Evolutionary conservation across 2,888 invertebrate species (phyloP).

Genomic region (Pegoplata infirma): DNA sequence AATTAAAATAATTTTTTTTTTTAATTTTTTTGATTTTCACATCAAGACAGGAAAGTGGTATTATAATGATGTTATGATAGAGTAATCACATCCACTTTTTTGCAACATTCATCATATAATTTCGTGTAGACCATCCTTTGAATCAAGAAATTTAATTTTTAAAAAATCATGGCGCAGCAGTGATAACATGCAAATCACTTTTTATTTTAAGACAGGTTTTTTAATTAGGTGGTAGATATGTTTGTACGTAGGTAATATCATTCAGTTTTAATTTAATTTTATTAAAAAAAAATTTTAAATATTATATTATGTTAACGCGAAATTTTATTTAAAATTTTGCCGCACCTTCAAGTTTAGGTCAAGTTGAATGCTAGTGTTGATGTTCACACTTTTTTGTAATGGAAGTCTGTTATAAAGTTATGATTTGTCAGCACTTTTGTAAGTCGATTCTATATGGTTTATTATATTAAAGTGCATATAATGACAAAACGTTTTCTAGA

Average conservation of each 20-base stretch:
- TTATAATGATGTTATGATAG: slow-evolving; percentile 43
- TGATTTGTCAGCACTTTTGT: no score
- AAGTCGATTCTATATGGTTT: no score
- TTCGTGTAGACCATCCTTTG: background rate
- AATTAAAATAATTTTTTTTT: slow-evolving; percentile 25
- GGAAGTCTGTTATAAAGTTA: no score
- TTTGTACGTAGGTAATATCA: no score
- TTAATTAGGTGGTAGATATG: background rate
- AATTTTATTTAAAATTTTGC: no score
- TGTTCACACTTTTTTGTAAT: no score
- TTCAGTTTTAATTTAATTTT: background rate
- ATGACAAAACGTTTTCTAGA: no score
- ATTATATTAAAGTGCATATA: no score
- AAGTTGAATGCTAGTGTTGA: no score
- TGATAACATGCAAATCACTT: background rate
- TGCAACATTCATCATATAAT: slow-evolving; percentile 3
- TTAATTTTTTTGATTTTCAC: background rate
- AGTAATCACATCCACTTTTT: slow-evolving; percentile 30
- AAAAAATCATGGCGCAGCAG: background rate
- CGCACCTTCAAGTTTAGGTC: no score
- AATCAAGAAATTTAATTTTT: background rate
- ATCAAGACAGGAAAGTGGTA: slow-evolving; percentile 38
- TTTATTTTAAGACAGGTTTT: background rate
- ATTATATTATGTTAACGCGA: no score
- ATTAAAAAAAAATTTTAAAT: no score